Percentiles rank a stretch among this genome's conserved stretches.
phyloP scores from a whole-genome alignment of 2,113 vertebrate genomes.

The Caretta caretta region DNA sequence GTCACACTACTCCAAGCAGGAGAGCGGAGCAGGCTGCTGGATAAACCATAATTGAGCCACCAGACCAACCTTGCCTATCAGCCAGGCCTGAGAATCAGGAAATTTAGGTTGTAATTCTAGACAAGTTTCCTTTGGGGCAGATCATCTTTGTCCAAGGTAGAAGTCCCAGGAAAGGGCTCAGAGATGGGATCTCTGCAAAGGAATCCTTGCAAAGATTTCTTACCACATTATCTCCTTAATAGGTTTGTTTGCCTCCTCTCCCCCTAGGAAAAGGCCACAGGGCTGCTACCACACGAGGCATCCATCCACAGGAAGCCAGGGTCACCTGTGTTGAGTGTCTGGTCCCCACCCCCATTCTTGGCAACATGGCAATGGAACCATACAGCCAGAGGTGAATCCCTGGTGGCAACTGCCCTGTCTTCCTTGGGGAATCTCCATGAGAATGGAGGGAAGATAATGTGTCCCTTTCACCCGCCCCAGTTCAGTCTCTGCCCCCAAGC shows the following conservation, averaged over 20 bases:
- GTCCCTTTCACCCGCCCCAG: not conserved
- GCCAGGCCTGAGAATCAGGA: not conserved
- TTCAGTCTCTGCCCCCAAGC: not conserved
- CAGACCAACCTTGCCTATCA: too few species aligned
- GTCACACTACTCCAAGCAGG: not conserved
- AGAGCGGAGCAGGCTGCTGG: not conserved
- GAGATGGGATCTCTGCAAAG: not conserved
- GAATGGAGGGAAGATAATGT: not conserved
- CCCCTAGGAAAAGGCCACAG: too few species aligned
- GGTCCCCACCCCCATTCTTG: not conserved
- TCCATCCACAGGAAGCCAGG: not conserved
- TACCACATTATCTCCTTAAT: not conserved
- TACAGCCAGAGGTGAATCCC: not conserved
- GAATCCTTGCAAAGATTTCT: not conserved
- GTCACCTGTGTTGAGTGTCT: not conserved
- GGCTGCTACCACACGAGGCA: not conserved
- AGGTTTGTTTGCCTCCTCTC: not conserved
- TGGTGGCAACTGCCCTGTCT: not conserved
- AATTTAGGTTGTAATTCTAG: not conserved
- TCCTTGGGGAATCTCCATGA: not conserved
- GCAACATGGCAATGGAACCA: not conserved
- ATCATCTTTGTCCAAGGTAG: not conserved
- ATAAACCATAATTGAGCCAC: not conserved
- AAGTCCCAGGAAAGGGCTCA: not conserved
- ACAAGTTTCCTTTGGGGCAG: not conserved